Conservation (phyloP, 2,888 invertebrate species). For the Tetropium fuscum region DNA sequence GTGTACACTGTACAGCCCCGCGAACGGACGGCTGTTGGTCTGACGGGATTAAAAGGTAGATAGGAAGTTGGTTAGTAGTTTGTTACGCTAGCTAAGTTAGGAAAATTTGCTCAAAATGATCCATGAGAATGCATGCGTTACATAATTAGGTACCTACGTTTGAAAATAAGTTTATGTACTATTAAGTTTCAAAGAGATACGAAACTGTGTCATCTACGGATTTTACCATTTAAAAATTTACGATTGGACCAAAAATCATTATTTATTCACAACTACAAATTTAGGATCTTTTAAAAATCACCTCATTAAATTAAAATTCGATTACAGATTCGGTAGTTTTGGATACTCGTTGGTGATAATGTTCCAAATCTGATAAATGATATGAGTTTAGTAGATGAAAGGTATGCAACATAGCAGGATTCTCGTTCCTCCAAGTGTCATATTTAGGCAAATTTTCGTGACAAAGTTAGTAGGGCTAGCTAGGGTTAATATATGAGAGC, state of each 20-base stretch:
- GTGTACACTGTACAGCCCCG: conserved; percentile 1
- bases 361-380: no score
- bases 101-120: conserved; percentile 23
- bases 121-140: no score
- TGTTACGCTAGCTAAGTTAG: conserved; percentile 20
- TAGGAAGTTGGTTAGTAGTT: conserved; percentile 20
- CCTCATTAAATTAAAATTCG: no score
- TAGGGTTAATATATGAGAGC: conserved; percentile 60
- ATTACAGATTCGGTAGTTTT: no score
- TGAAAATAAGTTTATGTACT: no score
- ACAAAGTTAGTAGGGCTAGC: conserved; percentile 15
- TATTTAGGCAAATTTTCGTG: conserved; percentile 7
- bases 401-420: not conserved
- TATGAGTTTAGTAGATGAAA: no score
- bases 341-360: no score
- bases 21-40: conserved; percentile 8
- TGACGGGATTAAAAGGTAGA: conserved; percentile 9
- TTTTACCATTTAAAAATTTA: no score
- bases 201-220: no score
- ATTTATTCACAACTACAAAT: not conserved
- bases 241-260: not conserved
- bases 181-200: no score
- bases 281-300: not conserved
- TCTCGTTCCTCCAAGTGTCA: not conserved
- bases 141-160: no score